phyloP scores from a whole-genome alignment of 2,113 vertebrate genomes.

The Diadophis punctatus region DNA sequence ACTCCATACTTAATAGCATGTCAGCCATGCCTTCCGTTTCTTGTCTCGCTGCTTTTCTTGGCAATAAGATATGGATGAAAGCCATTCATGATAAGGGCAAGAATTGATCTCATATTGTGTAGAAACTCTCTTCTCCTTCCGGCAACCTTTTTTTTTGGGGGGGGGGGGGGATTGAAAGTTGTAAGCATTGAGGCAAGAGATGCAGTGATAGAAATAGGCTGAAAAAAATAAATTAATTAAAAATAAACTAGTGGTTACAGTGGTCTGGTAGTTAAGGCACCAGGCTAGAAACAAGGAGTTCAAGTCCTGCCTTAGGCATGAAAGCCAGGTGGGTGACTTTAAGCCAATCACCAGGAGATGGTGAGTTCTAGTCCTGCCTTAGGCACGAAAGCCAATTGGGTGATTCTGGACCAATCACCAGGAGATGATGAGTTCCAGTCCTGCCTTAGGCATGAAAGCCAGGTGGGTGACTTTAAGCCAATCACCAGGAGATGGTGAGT shows the following conservation, averaged over 20 bases:
- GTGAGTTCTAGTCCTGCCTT: fast-evolving
- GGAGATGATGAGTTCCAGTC: too few relatives aligned
- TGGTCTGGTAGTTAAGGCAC: neutral
- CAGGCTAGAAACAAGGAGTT: neutral
- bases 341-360: too few relatives aligned
- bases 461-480: too few relatives aligned
- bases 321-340: too few relatives aligned
- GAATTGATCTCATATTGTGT: neutral
- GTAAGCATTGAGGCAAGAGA: neutral
- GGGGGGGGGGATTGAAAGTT: neutral
- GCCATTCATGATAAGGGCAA: neutral
- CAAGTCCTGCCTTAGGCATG: too few relatives aligned
- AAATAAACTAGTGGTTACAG: neutral
- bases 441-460: too few relatives aligned
- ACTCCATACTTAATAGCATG: slow-evolving; percentile 5
- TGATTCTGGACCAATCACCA: too few relatives aligned
- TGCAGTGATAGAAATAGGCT: neutral
- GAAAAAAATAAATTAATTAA: neutral
- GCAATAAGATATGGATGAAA: neutral
- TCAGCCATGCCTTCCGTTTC: neutral
- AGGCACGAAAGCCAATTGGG: too few relatives aligned
- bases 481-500: too few relatives aligned
- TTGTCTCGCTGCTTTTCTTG: slow-evolving; percentile 11
- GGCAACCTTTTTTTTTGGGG: neutral
- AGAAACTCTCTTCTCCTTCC: neutral